These are phyloP conservation scores for Archocentrus centrarchus DNA, from an alignment of 2,113 vertebrate species.

Conservation along the genomic window DNA sequence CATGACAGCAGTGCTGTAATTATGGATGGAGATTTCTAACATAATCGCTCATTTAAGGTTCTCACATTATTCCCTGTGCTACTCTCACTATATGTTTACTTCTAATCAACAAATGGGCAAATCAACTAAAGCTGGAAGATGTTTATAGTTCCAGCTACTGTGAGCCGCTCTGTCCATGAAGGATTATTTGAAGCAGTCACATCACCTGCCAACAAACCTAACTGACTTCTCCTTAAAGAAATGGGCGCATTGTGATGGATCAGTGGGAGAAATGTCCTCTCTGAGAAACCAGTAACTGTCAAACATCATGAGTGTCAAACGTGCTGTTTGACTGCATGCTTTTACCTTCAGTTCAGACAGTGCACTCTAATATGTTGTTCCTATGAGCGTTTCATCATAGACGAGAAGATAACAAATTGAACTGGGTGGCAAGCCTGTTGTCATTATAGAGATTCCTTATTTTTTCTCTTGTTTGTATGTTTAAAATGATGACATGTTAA, in stretches of 20 bases:
- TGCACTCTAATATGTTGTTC: neutral
- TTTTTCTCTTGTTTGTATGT: conserved; percentile 17
- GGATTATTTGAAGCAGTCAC: neutral
- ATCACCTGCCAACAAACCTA: neutral
- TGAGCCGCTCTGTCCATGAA: neutral
- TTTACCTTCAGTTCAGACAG: neutral
- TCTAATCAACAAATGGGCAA: neutral
- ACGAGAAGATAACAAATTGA: neutral
- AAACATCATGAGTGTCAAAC: neutral
- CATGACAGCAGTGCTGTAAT: neutral
- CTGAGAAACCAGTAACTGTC: neutral
- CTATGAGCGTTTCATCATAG: neutral
- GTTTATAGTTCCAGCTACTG: neutral
- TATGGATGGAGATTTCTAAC: neutral
- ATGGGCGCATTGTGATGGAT: neutral
- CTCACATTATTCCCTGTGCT: neutral
- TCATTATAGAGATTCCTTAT: conserved; percentile 1
- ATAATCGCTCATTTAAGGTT: neutral
- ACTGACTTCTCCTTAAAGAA: neutral
- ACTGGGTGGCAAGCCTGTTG: neutral
- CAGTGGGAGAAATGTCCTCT: neutral
- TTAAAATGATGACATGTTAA: neutral
- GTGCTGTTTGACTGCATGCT: neutral
- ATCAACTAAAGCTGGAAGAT: neutral
- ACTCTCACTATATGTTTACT: neutral